Conservation (phyloP, 2,113 vertebrate genomes). For the Chelonoidis abingdonii region DNA sequence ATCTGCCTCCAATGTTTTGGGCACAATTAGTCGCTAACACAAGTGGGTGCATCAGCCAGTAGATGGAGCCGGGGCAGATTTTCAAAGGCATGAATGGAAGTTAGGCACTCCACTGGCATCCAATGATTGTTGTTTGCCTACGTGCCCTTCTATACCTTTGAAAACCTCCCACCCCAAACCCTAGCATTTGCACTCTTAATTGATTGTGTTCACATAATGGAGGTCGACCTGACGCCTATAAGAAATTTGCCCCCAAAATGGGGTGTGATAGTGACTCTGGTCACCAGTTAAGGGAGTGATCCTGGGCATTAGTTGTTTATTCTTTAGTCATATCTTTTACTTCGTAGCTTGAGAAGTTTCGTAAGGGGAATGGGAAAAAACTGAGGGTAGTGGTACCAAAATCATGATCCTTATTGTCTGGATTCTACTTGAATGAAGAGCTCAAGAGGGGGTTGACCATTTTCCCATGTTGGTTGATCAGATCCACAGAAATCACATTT, state of each 20-base stretch:
- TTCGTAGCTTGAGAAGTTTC: background rate
- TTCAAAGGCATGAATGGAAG: background rate
- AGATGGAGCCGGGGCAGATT: background rate
- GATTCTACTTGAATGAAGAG: background rate
- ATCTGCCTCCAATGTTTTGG: background rate
- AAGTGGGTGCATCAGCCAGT: background rate
- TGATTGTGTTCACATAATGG: background rate
- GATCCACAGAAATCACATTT: background rate
- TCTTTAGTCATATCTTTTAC: background rate
- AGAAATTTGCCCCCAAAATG: background rate
- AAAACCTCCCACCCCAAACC: background rate
- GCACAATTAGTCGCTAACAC: background rate
- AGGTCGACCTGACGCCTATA: background rate
- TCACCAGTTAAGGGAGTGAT: background rate
- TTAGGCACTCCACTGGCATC: background rate
- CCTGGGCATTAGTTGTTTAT: background rate
- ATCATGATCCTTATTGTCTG: background rate
- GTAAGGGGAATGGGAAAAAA: background rate
- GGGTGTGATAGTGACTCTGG: background rate
- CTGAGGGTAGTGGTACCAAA: background rate
- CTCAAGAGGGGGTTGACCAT: background rate
- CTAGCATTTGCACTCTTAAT: too few species aligned
- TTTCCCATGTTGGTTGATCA: background rate
- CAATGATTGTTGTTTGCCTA: background rate
- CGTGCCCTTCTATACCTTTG: background rate